Evolutionary conservation across 2,888 invertebrate species (phyloP).

Genomic region (Mythimna impura): DNA sequence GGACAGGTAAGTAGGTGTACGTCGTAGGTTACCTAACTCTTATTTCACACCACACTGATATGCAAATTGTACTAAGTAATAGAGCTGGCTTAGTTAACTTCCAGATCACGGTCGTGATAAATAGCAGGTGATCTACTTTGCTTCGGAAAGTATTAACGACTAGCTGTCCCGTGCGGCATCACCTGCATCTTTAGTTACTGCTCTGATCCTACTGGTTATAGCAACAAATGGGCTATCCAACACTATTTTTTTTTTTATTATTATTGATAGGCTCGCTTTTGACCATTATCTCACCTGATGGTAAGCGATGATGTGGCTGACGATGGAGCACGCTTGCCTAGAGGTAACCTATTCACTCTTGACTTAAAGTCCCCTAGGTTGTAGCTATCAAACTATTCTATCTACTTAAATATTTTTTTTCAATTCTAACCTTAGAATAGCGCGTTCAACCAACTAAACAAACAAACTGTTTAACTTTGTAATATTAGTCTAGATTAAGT

Average conservation of each 20-base stretch:
- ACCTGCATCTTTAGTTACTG: neutral
- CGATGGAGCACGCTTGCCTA: too few relatives aligned
- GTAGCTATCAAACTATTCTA: too few relatives aligned
- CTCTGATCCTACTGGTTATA: neutral
- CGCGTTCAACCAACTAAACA: too few relatives aligned
- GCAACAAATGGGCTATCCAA: neutral
- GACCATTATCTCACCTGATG: too few relatives aligned
- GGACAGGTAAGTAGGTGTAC: neutral
- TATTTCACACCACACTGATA: slow-evolving; percentile 4
- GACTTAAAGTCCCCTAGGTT: too few relatives aligned
- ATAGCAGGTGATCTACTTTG: slow-evolving; percentile 17
- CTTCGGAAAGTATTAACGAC: neutral
- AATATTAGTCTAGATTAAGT: too few relatives aligned
- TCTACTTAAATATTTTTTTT: neutral
- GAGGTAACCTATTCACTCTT: too few relatives aligned
- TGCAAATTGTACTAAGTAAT: slow-evolving; percentile 23
- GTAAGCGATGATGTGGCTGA: too few relatives aligned
- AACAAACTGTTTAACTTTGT: too few relatives aligned
- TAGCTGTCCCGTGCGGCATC: neutral
- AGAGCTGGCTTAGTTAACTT: slow-evolving; percentile 22
- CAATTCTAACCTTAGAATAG: too few relatives aligned
- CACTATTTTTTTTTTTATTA: too few relatives aligned
- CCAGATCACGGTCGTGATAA: slow-evolving; percentile 33
- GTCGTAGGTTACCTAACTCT: neutral
- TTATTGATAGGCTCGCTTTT: too few relatives aligned